Evolutionary conservation across 2,113 vertebrate species (phyloP).

Genomic region (Centrocercus urophasianus): DNA sequence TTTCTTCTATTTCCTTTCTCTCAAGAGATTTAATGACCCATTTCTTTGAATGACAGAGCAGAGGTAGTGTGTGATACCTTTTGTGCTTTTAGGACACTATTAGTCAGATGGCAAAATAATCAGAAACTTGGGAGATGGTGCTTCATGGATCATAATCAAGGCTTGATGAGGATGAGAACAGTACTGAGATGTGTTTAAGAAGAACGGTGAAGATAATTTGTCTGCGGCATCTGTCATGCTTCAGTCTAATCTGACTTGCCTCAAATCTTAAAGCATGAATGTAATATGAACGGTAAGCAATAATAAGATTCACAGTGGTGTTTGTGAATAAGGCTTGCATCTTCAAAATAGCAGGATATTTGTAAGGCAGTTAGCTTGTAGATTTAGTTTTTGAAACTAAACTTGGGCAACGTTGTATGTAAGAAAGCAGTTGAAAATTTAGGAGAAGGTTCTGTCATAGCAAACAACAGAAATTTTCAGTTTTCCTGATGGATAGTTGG

Average conservation of each 20-base stretch:
- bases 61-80: background rate
- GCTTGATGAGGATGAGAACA: background rate
- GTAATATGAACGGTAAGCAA: background rate
- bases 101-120: background rate
- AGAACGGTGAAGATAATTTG: background rate
- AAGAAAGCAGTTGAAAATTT: background rate
- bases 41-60: background rate
- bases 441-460: background rate
- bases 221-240: background rate
- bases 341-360: background rate
- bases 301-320: background rate
- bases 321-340: background rate
- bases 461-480: background rate
- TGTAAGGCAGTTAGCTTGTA: background rate
- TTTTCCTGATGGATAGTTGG: background rate
- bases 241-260: background rate
- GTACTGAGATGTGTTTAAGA: background rate
- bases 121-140: background rate
- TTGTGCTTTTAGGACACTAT: background rate
- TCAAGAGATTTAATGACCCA: background rate
- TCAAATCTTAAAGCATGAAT: background rate
- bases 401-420: background rate
- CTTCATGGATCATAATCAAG: background rate
- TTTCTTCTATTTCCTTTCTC: background rate
- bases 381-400: background rate